Evolutionary conservation across 2,797 vertebrate species (phyloP), one percentile per base, ranked within the genome.

Genomic region (Syngnathus rostellatus): DNA sequence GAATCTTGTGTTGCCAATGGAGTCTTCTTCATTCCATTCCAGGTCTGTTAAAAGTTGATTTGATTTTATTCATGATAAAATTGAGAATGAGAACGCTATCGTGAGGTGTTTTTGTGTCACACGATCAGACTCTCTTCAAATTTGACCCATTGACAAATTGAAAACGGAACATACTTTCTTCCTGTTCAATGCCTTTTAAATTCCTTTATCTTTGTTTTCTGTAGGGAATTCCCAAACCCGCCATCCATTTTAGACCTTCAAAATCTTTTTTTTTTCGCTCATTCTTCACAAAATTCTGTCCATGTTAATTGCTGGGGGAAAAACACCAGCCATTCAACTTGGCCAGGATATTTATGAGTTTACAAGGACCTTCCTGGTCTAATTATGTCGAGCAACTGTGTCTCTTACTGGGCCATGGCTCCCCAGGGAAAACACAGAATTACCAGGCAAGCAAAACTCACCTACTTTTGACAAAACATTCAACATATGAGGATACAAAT

Each of bases 381-480:
- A 92, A 91, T 91, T 92, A 92, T 91, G 89, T 91, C 86, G 88
- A 92, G 88, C 90, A 91, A 87, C 84, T 69, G 79, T 82, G 82
- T 87, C 85, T 92, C 85, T 91, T 92, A 91, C 87, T 91, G 89
- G 90, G 91, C 86, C 90, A 90, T 50, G 17, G 73, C 73, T 91
- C 89, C 88, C 89, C 4, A 61, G 84, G 84, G 90, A 80, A 82
- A 83, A 86, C 82, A 87, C 86, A 89, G 83, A 90, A 87, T 82
- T 83, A 90, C 87, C 82, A 90, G 82, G 84, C 86, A 86, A 89
- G 90, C 89, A 90, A 86, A 91, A 87, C 86, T 88, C 73, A 81
- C 85, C 89, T 89, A 83, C 85, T 90, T 92, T 87, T 91, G 87
- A 91, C 89, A 91, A 91, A 92, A 91, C 85, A 87, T 85, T 90